A percentile compares a stretch with the other conserved stretches of the same genome.
Evolutionary conservation across 2,888 invertebrate species (phyloP).

Genomic region (Chymomyza caudatula): DNA sequence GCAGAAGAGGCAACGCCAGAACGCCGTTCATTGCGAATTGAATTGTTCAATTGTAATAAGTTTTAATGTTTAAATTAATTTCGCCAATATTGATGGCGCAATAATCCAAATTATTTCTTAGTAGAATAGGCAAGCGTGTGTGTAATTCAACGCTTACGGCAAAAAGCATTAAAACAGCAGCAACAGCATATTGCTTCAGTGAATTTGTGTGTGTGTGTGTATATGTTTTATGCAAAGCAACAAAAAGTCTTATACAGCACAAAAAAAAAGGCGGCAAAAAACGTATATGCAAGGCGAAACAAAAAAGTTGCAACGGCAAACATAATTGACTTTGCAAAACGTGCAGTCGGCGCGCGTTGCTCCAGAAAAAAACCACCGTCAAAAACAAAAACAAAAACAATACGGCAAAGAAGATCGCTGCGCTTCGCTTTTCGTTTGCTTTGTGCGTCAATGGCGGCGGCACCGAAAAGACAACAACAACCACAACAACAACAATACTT

Average conservation of each 20-base stretch:
- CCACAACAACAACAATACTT: constrained; percentile 19
- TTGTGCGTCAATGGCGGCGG: constrained; percentile 40
- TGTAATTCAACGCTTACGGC: constrained; percentile 35
- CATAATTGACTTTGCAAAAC: constrained; percentile 63
- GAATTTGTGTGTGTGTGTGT: constrained; percentile 22
- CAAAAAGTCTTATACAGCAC: constrained; percentile 57
- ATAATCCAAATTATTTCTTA: not conserved
- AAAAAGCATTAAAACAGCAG: constrained; percentile 30
- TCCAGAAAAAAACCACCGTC: constrained; percentile 38
- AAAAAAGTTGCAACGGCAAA: constrained; percentile 62
- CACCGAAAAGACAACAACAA: constrained; percentile 42
- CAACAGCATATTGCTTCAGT: constrained; percentile 41
- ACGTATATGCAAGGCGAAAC: constrained; percentile 38
- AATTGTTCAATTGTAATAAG: constrained; percentile 8
- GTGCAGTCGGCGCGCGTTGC: constrained; percentile 41
- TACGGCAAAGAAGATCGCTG: constrained; percentile 33
- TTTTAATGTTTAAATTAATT: constrained; percentile 31
- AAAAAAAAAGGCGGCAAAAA: constrained; percentile 66
- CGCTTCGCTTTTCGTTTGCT: constrained; percentile 27
- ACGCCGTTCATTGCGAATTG: not conserved
- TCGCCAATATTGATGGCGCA: constrained; percentile 29
- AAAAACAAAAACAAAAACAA: constrained; percentile 25
- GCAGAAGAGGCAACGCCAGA: not conserved
- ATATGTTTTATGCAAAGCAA: constrained; percentile 39
- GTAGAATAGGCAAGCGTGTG: constrained; percentile 6